These are phyloP conservation scores for Pasiphila rectangulata DNA, from an alignment of 2,888 invertebrate species.

Conservation along the genomic window DNA sequence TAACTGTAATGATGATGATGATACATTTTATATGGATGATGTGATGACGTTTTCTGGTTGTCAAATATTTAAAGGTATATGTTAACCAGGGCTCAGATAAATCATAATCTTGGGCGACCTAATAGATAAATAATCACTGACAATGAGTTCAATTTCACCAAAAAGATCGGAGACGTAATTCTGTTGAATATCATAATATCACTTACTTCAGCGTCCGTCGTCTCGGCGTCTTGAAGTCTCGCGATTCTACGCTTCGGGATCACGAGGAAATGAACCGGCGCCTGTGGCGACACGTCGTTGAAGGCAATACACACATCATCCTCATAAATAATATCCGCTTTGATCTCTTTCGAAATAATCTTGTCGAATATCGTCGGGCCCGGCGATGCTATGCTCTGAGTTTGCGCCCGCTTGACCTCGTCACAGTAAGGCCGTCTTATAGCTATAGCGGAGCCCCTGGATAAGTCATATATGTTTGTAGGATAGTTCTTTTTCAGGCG, in stretches of 20 bases:
- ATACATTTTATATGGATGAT: too few relatives aligned
- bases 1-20: too few relatives aligned
- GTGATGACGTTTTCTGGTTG: too few relatives aligned
- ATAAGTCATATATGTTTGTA: constrained; percentile 71
- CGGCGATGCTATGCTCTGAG: constrained; percentile 55
- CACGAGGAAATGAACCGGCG: constrained; percentile 91
- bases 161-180: not conserved
- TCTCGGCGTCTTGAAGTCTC: constrained; percentile 81
- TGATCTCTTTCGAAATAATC: constrained; percentile 88
- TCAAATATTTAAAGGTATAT: too few relatives aligned
- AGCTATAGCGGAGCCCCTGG: constrained; percentile 65
- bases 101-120: too few relatives aligned
- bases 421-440: constrained; percentile 66
- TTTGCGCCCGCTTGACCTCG: constrained; percentile 67
- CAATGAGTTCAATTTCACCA: constrained; percentile 4
- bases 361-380: constrained; percentile 86
- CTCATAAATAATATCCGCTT: constrained; percentile 90
- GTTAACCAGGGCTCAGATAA: too few relatives aligned
- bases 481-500: constrained; percentile 70
- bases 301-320: constrained; percentile 91
- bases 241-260: constrained; percentile 88
- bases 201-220: constrained; percentile 82
- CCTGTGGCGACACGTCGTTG: constrained; percentile 89
- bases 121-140: too few relatives aligned
- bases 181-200: not conserved